A percentile compares a stretch with the other conserved stretches of the same genome.
These are phyloP conservation scores for Thamnaconus septentrionalis DNA, from an alignment of 2,113 vertebrate genomes.

Conservation along the genomic window DNA sequence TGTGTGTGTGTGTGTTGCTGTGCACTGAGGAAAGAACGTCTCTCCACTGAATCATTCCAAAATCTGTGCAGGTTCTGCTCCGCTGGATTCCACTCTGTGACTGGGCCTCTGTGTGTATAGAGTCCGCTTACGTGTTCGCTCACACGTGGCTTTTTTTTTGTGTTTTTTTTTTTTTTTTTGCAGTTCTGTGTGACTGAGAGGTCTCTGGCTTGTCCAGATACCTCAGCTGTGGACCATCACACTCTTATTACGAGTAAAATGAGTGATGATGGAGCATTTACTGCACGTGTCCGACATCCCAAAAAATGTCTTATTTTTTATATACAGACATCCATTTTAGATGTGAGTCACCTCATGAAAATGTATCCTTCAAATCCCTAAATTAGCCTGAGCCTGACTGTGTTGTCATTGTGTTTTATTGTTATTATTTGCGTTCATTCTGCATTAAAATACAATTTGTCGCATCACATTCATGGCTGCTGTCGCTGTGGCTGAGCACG, in stretches of 20 bases:
- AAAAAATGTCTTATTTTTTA: no score
- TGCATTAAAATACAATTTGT: no score
- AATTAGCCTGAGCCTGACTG: no score
- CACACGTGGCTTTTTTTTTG: slow-evolving; percentile 36
- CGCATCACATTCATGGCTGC: no score
- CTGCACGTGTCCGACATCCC: no score
- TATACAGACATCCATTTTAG: no score
- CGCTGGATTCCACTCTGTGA: slow-evolving; percentile 38
- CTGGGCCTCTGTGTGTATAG: slow-evolving; percentile 30
- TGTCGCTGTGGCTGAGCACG: slow-evolving; percentile 10
- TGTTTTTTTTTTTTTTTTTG: slow-evolving; percentile 57
- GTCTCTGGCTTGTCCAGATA: slow-evolving; percentile 54
- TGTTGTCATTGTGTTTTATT: no score
- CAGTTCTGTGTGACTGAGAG: slow-evolving; percentile 27
- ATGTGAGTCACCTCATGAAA: no score
- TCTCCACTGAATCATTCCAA: slow-evolving; percentile 63
- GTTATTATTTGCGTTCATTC: no score
- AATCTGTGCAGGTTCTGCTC: slow-evolving; percentile 64
- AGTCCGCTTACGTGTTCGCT: slow-evolving; percentile 29
- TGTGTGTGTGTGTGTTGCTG: slow-evolving; percentile 14
- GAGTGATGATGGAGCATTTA: slow-evolving; percentile 44
- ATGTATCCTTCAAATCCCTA: no score
- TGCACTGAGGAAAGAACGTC: slow-evolving; percentile 15
- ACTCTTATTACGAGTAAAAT: slow-evolving; percentile 60
- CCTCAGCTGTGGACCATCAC: slow-evolving; percentile 71